phyloP scores from a whole-genome alignment of 2,888 invertebrate genomes.

The Macrophya alboannulata region DNA sequence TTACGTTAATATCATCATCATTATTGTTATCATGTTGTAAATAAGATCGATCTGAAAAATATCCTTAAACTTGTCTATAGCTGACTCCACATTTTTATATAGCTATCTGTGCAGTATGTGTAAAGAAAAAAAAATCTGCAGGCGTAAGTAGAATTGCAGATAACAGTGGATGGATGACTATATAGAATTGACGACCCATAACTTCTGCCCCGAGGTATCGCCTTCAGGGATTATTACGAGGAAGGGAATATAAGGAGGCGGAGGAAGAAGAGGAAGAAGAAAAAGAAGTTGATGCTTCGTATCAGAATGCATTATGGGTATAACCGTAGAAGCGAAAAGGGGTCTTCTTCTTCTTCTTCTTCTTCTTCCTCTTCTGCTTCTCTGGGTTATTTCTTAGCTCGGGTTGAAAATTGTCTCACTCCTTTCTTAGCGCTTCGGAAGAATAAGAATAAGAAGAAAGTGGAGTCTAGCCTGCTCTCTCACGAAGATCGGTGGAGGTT shows the following conservation, averaged over 20 bases:
- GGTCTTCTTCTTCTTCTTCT: no score
- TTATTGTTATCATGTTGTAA: neutral
- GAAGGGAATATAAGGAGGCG: neutral
- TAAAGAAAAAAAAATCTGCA: constrained; percentile 27
- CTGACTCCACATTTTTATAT: neutral
- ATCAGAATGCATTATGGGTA: constrained; percentile 47
- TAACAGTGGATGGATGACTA: constrained; percentile 39
- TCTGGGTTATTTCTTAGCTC: neutral
- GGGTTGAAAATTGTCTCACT: neutral
- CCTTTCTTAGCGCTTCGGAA: neutral
- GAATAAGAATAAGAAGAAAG: neutral
- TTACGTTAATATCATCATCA: no score
- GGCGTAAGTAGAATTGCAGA: constrained; percentile 42
- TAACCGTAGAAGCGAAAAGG: neutral
- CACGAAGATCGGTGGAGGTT: constrained; percentile 20
- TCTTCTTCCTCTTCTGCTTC: neutral
- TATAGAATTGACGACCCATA: constrained; percentile 50
- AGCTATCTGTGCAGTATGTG: neutral
- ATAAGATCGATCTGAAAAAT: neutral
- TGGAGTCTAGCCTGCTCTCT: constrained; percentile 5
- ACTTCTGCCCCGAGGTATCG: constrained; percentile 35
- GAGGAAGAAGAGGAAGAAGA: neutral
- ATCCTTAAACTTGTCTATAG: neutral
- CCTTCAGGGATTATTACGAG: constrained; percentile 48
- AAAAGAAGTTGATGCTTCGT: constrained; percentile 34